These are phyloP conservation scores for Lithobates pipiens DNA, from an alignment of 2,797 vertebrate genomes.

Conservation along the genomic window DNA sequence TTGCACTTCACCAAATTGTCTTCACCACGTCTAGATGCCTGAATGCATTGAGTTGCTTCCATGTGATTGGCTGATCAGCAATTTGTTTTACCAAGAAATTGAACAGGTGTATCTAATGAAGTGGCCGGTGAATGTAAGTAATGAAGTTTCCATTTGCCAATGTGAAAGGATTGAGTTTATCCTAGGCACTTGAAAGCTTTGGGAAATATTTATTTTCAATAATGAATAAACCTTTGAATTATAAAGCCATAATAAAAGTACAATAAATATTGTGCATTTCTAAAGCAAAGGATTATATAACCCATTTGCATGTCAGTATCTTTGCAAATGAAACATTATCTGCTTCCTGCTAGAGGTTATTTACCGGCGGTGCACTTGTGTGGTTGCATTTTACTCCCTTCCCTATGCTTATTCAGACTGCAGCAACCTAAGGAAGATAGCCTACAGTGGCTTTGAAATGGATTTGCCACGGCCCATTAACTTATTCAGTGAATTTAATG, in stretches of 20 bases:
- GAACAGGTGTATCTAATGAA: no score
- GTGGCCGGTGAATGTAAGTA: no score
- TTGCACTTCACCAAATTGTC: no score
- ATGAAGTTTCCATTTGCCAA: no score
- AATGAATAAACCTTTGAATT: slow-evolving; percentile 1
- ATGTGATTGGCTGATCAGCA: no score
- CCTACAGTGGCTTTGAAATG: slow-evolving; percentile 80
- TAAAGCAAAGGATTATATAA: slow-evolving; percentile 58
- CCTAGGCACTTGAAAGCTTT: neutral
- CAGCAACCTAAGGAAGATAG: slow-evolving; percentile 78
- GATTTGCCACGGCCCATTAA: slow-evolving; percentile 85
- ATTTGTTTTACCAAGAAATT: no score
- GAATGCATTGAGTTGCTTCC: no score
- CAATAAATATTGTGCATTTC: slow-evolving; percentile 56
- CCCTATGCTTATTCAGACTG: slow-evolving; percentile 81
- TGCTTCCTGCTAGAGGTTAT: slow-evolving; percentile 70
- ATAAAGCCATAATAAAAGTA: slow-evolving; percentile 22
- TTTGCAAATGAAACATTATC: slow-evolving; percentile 66
- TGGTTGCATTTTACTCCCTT: slow-evolving; percentile 62
- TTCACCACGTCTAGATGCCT: no score
- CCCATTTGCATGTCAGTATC: slow-evolving; percentile 65
- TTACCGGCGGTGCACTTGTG: slow-evolving; percentile 71
- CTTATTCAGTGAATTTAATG: slow-evolving; percentile 84
- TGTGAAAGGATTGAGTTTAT: neutral
- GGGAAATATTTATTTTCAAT: neutral